Conservation (phyloP, 2,797 vertebrate genomes). For the Columba guinea region DNA sequence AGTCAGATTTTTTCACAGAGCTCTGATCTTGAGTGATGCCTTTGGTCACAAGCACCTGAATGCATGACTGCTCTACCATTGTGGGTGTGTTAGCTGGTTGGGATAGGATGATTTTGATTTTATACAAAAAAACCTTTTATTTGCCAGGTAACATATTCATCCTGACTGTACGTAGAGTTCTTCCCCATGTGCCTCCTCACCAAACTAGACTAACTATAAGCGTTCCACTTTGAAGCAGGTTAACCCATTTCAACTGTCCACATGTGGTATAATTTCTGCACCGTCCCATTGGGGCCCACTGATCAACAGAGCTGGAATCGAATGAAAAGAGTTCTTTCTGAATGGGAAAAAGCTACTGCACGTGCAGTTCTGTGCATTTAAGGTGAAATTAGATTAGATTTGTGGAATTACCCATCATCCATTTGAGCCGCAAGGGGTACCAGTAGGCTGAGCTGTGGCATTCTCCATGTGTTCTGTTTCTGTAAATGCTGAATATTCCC, state of each 20-base stretch:
- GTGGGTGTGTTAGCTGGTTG: not conserved
- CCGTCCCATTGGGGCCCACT: not conserved
- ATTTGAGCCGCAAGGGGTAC: not conserved
- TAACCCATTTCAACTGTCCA: slow-evolving; percentile 32
- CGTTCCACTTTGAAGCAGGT: not conserved
- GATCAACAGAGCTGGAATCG: not conserved
- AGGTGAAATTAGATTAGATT: not conserved
- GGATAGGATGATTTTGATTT: not conserved
- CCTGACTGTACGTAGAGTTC: slow-evolving; percentile 1
- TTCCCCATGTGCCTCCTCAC: not conserved
- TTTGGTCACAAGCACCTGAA: not conserved
- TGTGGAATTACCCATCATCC: not conserved
- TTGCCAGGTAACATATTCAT: not conserved
- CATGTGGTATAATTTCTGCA: not conserved
- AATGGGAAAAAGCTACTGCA: not conserved
- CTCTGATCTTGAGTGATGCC: not conserved
- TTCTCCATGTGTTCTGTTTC: not conserved
- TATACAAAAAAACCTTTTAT: not conserved
- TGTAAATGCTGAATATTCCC: not conserved
- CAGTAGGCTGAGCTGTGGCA: not conserved
- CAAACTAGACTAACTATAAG: not conserved
- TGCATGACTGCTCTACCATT: not conserved
- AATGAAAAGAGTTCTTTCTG: not conserved
- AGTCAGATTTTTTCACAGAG: not conserved
- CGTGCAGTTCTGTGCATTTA: not conserved